Evolutionary conservation across 2,888 invertebrate genomes (phyloP), one percentile per base, ranked within the genome.

Genomic region (Trissolcus brochymenae): DNA sequence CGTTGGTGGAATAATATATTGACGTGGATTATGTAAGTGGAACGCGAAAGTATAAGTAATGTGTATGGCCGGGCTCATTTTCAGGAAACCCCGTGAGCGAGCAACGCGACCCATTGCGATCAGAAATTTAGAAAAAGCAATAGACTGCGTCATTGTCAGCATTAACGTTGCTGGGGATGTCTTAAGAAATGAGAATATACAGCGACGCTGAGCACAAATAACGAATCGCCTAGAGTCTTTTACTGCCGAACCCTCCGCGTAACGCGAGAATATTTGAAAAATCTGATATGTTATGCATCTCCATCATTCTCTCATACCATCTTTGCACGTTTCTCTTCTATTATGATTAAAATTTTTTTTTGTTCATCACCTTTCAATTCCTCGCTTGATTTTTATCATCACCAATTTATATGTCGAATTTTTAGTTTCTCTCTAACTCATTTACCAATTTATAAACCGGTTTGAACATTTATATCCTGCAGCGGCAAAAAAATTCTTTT

Each of bases 11-110:
- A 67, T 81, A 79, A 81, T 79, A 80, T 81, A 80, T 80, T 74
- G 80, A 76, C 67, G 78, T 71, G 74, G 80, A 80, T 81, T 81
- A 81, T 80, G 80, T 61, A 81, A 81, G 80, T 80, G 56, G 80
- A 80, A 70, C 78, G 73, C 60, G 74, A 70, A 68, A 65, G 77
- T 75, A 79, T 80, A 79, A 81, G 75, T 80, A 81, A 81, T 78
- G 70, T 70, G 61, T 56, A 77, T 62, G 14, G 65, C 56, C 21
- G 65, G 59, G 66, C 64, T 70, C 66, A 64, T 78, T 70, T 59
- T 49, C 60, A 60, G 54, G 56, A 68, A 49, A 67, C 62, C 53
- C 51, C 62, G 57, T 16, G 62, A 49, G 17, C 70, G 56, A n/a
- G 60, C 66, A 55, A 76, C 67, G 76, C 76, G 72, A 68, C 64